Percentiles rank a stretch among this genome's conserved stretches.
phyloP scores from a whole-genome alignment of 2,888 invertebrate genomes.

The Acanthopleura granulata region DNA sequence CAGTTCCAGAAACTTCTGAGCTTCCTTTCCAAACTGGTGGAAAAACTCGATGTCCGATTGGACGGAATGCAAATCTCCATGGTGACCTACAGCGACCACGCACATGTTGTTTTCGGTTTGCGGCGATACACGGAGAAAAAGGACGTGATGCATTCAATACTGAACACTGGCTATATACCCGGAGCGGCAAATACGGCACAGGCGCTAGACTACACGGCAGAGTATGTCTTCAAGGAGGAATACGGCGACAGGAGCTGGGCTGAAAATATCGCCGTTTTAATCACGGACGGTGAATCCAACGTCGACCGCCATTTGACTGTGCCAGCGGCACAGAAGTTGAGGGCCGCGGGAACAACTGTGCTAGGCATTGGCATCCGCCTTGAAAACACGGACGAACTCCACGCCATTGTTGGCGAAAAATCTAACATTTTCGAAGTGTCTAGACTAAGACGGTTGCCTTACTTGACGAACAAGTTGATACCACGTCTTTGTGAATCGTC shows the following conservation, averaged over 20 bases:
- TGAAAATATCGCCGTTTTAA: constrained; percentile 17
- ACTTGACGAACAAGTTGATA: not conserved
- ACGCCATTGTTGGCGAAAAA: not conserved
- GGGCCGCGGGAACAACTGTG: constrained; percentile 17
- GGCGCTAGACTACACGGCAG: constrained; percentile 4
- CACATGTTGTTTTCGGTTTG: constrained; percentile 4
- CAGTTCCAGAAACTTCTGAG: constrained; percentile 1
- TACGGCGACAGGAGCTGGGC: not conserved
- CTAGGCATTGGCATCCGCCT: constrained; percentile 17
- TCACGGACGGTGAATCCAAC: constrained; percentile 27
- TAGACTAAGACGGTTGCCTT: not conserved
- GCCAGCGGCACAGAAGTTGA: constrained; percentile 6
- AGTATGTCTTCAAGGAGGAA: not conserved
- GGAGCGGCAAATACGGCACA: constrained; percentile 14
- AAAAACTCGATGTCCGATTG: not conserved
- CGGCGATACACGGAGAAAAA: constrained; percentile 5
- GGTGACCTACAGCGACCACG: constrained; percentile 1
- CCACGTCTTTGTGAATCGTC: not conserved
- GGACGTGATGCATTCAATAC: not conserved
- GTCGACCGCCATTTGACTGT: constrained; percentile 19
- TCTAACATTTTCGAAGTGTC: constrained; percentile 3
- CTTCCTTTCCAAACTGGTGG: not conserved
- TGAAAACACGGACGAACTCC: constrained; percentile 13
- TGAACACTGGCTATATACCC: constrained; percentile 1
- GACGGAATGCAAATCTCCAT: not conserved